Base-by-base conservation (phyloP, 2,888 invertebrate genomes). In the Drosophila lacicola region DNA sequence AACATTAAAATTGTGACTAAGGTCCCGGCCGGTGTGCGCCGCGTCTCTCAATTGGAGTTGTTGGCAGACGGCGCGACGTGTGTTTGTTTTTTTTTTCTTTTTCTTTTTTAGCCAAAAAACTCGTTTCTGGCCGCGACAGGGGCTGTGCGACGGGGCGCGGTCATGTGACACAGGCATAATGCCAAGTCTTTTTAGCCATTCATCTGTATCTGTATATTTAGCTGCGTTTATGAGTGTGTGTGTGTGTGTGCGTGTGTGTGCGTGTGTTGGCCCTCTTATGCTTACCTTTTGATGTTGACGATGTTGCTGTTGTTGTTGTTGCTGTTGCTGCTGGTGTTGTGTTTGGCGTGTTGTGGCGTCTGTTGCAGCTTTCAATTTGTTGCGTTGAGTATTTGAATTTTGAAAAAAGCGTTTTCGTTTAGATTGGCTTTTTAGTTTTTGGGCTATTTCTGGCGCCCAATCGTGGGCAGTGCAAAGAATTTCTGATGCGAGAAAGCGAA, bases 391-490 rank as follows among this genome's bases (percentile, higher is more conserved):
- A 71, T 66, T 71, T 65, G 11, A 53, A 37, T 53, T 53, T 72
- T 56, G 50, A 25, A 47, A 67, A 50, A 19, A 41, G 19, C 44
- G 33, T 4, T 6, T 44, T 25, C 45, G 13, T 17, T 25, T 33
- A 37, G 54, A 50, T 70, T 47, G 21, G n/a, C 45, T 60, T 49
- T 75, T 60, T 50, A 41, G 34, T 33, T 50, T 25, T 53, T 61
- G 42, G 72, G 61, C 80, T 86, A 83, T 82, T 82, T 86, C 61
- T 78, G 80, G 83, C 73, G 17, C 36, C 66, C 49, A 37, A 34
- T 61, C 55, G 74, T 74, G 75, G 74, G 80, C 82, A 81, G 77
- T 71, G 74, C 53, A 71, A 80, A 86, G 87, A 83, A 81, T 86
- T 82, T 78, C 62, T 73, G 39, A 54, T 67, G 66, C 51, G 75